A percentile compares a stretch with the other conserved stretches of the same genome.
These are phyloP conservation scores for Diadumene lineata DNA, from an alignment of 92 coral and sea anemone species.

Conservation along the genomic window DNA sequence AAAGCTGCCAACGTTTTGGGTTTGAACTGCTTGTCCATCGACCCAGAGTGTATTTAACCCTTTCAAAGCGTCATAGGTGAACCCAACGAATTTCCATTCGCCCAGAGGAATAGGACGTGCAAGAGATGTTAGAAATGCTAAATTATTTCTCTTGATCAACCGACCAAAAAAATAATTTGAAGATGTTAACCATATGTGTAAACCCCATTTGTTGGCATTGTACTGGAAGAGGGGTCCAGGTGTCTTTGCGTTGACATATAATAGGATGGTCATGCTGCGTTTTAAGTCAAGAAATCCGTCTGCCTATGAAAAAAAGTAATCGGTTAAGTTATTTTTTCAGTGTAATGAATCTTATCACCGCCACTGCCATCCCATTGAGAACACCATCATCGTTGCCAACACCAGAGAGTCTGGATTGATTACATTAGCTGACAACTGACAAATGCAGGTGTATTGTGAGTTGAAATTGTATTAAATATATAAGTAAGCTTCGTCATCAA, in stretches of 20 bases:
- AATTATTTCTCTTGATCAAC: not conserved
- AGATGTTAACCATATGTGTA: not conserved
- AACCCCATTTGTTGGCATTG: not conserved
- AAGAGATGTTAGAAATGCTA: not conserved
- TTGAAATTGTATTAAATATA: not conserved
- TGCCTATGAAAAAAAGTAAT: constrained; percentile 7
- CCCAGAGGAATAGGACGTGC: constrained; percentile 18
- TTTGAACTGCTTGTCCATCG: constrained; percentile 39
- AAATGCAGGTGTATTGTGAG: no score
- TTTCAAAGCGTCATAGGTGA: constrained; percentile 50
- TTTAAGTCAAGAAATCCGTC: constrained; percentile 27
- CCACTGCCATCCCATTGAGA: no score
- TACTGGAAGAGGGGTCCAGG: constrained; percentile 55
- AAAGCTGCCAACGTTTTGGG: constrained; percentile 41
- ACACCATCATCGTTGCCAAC: no score
- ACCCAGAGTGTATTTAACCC: constrained; percentile 63
- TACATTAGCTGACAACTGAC: no score
- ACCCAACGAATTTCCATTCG: constrained; percentile 69
- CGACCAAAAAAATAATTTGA: not conserved
- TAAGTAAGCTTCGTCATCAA: not conserved
- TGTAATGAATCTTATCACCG: no score
- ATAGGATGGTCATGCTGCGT: constrained; percentile 41
- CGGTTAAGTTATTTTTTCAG: no score
- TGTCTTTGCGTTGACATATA: constrained; percentile 38
- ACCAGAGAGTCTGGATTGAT: not conserved